Conservation (phyloP, 2,797 vertebrate genomes). For the Eleutherodactylus coqui region DNA sequence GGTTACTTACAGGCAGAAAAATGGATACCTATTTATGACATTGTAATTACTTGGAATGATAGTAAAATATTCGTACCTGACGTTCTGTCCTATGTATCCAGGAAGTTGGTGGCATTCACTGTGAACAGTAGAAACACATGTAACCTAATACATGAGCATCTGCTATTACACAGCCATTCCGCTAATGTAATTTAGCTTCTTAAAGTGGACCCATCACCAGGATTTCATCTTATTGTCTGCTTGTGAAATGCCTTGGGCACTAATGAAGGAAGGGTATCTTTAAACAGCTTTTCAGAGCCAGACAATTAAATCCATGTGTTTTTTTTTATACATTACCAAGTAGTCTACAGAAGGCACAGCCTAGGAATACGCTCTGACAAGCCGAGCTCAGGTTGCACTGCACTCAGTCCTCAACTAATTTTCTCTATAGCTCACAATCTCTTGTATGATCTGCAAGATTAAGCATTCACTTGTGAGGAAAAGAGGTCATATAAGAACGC, state of each 20-base stretch:
- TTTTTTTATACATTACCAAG: not conserved
- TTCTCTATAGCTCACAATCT: not conserved
- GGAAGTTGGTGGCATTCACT: not conserved
- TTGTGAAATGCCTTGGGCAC: not conserved
- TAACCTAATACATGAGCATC: slow-evolving; percentile 23
- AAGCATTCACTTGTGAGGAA: not conserved
- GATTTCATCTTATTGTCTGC: not conserved
- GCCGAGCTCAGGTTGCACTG: not conserved
- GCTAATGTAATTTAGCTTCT: not conserved
- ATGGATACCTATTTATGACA: not conserved
- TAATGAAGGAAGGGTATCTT: not conserved
- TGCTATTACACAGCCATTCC: not conserved
- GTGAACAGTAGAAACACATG: not conserved
- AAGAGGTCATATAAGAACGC: not conserved
- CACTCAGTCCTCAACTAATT: not conserved
- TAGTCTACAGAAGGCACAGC: not conserved
- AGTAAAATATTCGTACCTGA: not conserved
- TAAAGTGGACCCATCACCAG: not conserved
- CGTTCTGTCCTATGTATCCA: not conserved
- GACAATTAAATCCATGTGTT: not conserved
- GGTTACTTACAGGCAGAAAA: slow-evolving; percentile 30
- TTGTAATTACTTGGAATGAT: not conserved
- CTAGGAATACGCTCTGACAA: not conserved
- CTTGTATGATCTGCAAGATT: not conserved
- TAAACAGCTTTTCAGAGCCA: not conserved